phyloP scores from a whole-genome alignment of 2,797 vertebrate species.

The Darevskia mixta region DNA sequence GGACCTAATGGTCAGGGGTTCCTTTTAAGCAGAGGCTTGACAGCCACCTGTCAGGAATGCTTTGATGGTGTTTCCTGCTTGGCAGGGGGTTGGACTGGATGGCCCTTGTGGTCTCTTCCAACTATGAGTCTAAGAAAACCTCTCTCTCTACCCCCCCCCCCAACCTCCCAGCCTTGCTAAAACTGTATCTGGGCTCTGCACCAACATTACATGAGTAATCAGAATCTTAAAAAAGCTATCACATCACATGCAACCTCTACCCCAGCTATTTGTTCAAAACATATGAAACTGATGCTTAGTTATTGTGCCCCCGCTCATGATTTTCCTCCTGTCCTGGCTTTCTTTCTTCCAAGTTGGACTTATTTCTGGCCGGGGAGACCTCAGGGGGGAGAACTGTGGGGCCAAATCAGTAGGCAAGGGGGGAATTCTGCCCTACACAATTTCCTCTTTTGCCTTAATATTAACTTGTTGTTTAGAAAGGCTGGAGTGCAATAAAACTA shows the following conservation, averaged over 20 bases:
- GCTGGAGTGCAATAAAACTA: background rate
- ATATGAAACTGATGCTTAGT: background rate
- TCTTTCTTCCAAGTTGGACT: background rate
- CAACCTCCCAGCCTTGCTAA: background rate
- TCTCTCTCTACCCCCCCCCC: background rate
- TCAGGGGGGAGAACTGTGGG: background rate
- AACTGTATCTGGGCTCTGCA: background rate
- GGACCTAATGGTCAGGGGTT: too few relatives aligned
- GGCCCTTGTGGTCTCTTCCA: too few relatives aligned
- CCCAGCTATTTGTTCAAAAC: background rate
- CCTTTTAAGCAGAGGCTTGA: too few relatives aligned
- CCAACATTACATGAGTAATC: background rate
- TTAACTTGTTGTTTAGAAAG: background rate
- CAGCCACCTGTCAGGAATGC: too few relatives aligned
- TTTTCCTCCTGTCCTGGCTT: background rate
- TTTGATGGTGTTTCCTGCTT: too few relatives aligned
- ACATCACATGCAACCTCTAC: background rate
- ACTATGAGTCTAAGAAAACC: too few relatives aligned
- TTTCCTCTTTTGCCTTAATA: background rate
- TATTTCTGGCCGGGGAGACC: background rate
- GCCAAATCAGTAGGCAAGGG: background rate
- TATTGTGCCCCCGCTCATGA: too few relatives aligned
- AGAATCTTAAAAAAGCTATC: background rate
- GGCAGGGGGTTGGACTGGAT: too few relatives aligned
- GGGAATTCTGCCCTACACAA: background rate